Conservation (phyloP, 2,113 vertebrate species). For the Ariopsis seemanni region DNA sequence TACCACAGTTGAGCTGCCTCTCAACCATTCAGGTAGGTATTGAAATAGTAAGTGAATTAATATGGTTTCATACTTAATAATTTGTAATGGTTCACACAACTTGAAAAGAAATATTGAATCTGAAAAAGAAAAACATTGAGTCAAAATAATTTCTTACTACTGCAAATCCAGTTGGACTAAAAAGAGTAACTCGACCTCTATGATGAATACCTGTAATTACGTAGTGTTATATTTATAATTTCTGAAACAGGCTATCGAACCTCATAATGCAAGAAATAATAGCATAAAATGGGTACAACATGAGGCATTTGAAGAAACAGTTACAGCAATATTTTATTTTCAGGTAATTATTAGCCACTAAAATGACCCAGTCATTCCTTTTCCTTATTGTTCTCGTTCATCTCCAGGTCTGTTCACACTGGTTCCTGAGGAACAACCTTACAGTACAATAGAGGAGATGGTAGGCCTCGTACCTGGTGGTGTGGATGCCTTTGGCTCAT, state of each 20-base stretch:
- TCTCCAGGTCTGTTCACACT: slow-evolving; percentile 76
- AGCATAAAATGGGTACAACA: background rate
- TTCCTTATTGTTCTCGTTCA: background rate
- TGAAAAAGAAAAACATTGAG: background rate
- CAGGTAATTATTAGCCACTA: background rate
- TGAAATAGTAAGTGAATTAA: background rate
- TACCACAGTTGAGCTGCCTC: slow-evolving; percentile 70
- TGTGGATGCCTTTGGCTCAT: slow-evolving; percentile 59
- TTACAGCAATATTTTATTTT: background rate
- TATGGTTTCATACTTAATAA: too few relatives aligned
- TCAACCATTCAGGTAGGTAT: slow-evolving; percentile 74
- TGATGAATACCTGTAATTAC: background rate
- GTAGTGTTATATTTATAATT: too few relatives aligned
- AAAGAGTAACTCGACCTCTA: background rate
- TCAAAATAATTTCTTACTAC: too few relatives aligned
- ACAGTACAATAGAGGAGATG: slow-evolving; percentile 70
- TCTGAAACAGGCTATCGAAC: background rate
- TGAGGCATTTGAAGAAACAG: background rate
- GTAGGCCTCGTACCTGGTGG: slow-evolving; percentile 56
- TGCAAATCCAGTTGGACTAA: background rate
- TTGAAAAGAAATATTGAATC: background rate
- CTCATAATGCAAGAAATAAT: background rate
- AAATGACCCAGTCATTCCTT: background rate
- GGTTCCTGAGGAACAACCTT: slow-evolving; percentile 56
- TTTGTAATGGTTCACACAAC: background rate